Percentiles rank a stretch among this genome's conserved stretches.
Conservation (phyloP, 2,888 invertebrate genomes). For the Sinotaia quadrata region DNA sequence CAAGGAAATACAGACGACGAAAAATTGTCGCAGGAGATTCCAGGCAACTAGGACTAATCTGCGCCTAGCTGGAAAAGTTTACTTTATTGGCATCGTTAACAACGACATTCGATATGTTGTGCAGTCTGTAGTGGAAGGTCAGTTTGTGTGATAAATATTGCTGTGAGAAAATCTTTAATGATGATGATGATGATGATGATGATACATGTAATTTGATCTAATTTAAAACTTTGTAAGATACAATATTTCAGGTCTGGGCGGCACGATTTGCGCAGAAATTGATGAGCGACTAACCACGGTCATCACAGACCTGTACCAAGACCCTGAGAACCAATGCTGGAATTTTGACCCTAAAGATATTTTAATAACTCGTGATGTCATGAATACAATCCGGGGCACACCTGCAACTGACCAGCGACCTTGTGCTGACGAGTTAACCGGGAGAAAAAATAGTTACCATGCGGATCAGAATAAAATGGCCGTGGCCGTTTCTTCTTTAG, state of each 20-base stretch:
- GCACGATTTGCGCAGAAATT: background rate
- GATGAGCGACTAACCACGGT: background rate
- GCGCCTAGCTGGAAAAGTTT: background rate
- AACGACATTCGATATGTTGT: background rate
- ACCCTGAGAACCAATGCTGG: background rate
- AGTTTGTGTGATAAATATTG: too few species aligned
- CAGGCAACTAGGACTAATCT: background rate
- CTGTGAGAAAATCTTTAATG: too few species aligned
- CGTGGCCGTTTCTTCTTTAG: too few species aligned
- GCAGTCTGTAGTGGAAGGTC: background rate
- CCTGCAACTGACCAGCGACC: background rate
- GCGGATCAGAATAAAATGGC: too few species aligned
- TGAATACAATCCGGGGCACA: background rate
- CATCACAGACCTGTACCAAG: background rate
- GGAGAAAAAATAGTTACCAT: background rate
- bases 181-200: background rate
- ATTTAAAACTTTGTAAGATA: too few species aligned
- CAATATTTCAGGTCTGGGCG: constrained; percentile 3
- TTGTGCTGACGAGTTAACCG: background rate
- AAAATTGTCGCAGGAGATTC: background rate
- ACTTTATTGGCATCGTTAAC: background rate
- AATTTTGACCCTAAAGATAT: background rate
- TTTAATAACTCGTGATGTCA: background rate
- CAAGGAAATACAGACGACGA: background rate
- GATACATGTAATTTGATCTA: too few species aligned